phyloP scores from a whole-genome alignment of 2,797 vertebrate species.

The Amphiprion clarkii region DNA sequence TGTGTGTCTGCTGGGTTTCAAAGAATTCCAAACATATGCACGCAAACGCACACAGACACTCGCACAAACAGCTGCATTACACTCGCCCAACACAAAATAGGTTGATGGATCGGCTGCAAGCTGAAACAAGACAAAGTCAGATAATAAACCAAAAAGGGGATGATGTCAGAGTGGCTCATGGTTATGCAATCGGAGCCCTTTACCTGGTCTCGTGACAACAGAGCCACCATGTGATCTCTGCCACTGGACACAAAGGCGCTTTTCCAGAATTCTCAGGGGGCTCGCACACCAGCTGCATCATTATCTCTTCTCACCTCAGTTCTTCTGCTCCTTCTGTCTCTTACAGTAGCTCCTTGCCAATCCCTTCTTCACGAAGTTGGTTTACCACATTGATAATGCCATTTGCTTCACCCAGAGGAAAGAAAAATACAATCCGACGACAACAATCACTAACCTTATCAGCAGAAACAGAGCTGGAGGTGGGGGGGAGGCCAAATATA shows the following conservation, averaged over 20 bases:
- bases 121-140: slow-evolving; percentile 10
- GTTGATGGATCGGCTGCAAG: slow-evolving; percentile 21
- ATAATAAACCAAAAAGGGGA: slow-evolving; percentile 17
- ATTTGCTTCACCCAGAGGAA: slow-evolving; percentile 7
- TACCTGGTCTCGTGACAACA: slow-evolving; percentile 48
- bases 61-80: slow-evolving; percentile 31
- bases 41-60: slow-evolving; percentile 7
- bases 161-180: slow-evolving; percentile 30
- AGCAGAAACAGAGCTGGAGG: slow-evolving; percentile 1
- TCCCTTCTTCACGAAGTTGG: slow-evolving; percentile 49
- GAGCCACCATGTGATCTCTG: slow-evolving; percentile 46
- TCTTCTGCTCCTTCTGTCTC: slow-evolving; percentile 46
- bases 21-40: slow-evolving; percentile 49
- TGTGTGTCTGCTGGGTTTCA: slow-evolving; percentile 50
- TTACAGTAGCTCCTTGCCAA: slow-evolving; percentile 39
- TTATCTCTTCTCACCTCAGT: slow-evolving; percentile 65
- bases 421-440: background rate
- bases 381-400: slow-evolving; percentile 20
- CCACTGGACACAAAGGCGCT: slow-evolving; percentile 48
- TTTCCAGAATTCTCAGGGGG: slow-evolving; percentile 68
- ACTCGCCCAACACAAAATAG: slow-evolving; percentile 29
- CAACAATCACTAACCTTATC: slow-evolving; percentile 21
- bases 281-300: slow-evolving; percentile 69
- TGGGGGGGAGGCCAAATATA: slow-evolving; percentile 16
- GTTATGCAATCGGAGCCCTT: slow-evolving; percentile 35